Conservation (phyloP, 1,140 invertebrate genomes). For the Cherax quadricarinatus region DNA sequence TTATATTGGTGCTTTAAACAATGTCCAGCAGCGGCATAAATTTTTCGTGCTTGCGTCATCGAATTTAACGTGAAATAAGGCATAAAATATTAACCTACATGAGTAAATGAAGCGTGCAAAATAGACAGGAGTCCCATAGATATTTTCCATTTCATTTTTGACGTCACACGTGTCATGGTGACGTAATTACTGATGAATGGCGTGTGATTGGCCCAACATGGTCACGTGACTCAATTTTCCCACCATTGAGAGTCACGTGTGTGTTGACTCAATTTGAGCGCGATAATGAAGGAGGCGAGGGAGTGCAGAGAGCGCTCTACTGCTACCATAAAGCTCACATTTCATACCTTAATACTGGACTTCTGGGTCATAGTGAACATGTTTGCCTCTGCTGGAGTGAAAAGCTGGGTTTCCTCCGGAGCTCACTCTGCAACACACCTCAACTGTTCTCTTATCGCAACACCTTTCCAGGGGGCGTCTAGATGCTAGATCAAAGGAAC, state of each 20-base stretch:
- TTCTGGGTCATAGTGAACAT: neutral
- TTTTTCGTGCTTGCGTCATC: too few species aligned
- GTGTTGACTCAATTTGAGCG: conserved; percentile 55
- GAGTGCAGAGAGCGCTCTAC: neutral
- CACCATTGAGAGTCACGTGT: conserved; percentile 65
- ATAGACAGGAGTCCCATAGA: conserved; percentile 7
- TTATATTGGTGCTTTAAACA: too few species aligned
- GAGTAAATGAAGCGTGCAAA: neutral
- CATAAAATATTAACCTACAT: too few species aligned
- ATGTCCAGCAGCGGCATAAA: too few species aligned
- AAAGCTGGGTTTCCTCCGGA: neutral
- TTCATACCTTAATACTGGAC: neutral
- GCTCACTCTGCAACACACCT: neutral
- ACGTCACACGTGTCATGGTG: conserved; percentile 48
- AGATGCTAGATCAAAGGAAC: neutral
- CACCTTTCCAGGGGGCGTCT: too few species aligned
- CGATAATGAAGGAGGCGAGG: conserved; percentile 53
- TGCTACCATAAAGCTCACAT: neutral
- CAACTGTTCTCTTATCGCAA: neutral
- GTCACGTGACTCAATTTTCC: conserved; percentile 61
- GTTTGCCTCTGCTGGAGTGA: neutral
- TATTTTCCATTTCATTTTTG: conserved; percentile 51
- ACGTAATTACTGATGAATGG: conserved; percentile 68
- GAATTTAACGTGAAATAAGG: too few species aligned
- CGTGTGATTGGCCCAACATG: conserved; percentile 63